phyloP scores from a whole-genome alignment of 1,140 invertebrate genomes.

The Ganaspis sp. region DNA sequence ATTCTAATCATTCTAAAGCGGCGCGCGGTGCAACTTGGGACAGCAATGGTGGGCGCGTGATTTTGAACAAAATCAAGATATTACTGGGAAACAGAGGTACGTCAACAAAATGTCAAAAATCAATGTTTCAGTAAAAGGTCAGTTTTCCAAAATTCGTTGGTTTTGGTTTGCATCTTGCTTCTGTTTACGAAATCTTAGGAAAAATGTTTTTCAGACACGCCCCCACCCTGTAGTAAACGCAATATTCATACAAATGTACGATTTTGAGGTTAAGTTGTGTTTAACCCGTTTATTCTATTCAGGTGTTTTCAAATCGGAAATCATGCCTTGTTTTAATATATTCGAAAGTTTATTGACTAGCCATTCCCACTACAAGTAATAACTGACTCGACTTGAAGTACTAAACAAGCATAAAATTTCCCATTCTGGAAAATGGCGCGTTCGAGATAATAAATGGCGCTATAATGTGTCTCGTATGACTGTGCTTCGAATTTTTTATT shows the following conservation, averaged over 20 bases:
- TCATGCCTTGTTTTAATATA: not conserved
- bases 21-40: constrained; percentile 76
- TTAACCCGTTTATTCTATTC: not conserved
- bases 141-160: not conserved
- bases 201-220: constrained; percentile 53
- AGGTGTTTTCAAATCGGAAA: not conserved
- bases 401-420: constrained; percentile 55
- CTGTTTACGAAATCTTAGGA: not conserved
- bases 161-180: not conserved
- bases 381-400: not conserved
- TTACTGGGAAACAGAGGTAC: constrained; percentile 33
- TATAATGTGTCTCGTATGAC: constrained; percentile 67
- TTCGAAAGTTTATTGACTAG: not conserved
- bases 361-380: not conserved
- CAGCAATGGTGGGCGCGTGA: constrained; percentile 84
- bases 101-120: constrained; percentile 19
- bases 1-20: constrained; percentile 52
- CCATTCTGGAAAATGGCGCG: constrained; percentile 76
- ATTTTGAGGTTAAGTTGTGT: constrained; percentile 65
- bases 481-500: constrained; percentile 64
- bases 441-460: constrained; percentile 73
- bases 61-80: constrained; percentile 80
- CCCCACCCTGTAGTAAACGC: constrained; percentile 55
- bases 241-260: constrained; percentile 58
- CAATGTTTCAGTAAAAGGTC: not conserved